Evolutionary conservation across 2,797 vertebrate genomes (phyloP), one percentile per base, ranked within the genome.

Genomic region (Holocentrus rufus): DNA sequence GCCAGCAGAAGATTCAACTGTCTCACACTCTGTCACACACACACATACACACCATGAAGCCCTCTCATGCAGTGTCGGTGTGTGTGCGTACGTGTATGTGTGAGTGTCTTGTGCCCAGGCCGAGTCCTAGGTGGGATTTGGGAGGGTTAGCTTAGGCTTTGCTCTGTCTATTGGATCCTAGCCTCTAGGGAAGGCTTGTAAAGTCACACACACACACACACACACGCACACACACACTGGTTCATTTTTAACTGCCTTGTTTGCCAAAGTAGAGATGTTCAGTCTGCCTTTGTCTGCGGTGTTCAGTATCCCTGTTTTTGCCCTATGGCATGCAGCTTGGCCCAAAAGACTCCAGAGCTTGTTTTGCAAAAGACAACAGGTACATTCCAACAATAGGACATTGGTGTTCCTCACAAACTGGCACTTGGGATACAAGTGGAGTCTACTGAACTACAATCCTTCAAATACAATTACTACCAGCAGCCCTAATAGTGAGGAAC

Each of bases 111-210:
- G 44, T 62, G 58, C 34, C 30, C 57, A 39, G 67, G 9, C 31
- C 13, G 22, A 44, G 57, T 61, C 31, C 27, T 15, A 20, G 30
- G 65, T 46, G 77, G 79, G 83, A 85, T 85, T 83, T 86, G 25
- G 63, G 50, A 36, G 20, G 74, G 81, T 65, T 76, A 31, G 30
- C 30, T 81, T 68, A 69, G 49, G 69, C 63, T 72, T 73, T 64
- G 63, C 71, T 22, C 55, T 59, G 67, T 70, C 66, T 80, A 78
- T 79, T 69, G 79, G 59, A 77, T 83, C 63, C 36, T 60, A 63
- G 74, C 72, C 85, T 69, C 22, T 17, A 54, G 63, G 80, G 68
- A n/a, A 52, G 42, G 42, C 20, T 7, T 47, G 57, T 49, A 49
- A 47, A 61, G 50, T 75, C 57, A 44, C 57, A 60, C 31, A 36